Base-by-base conservation (phyloP, 2,888 invertebrate genomes). In the Pseudanteris insignis region DNA sequence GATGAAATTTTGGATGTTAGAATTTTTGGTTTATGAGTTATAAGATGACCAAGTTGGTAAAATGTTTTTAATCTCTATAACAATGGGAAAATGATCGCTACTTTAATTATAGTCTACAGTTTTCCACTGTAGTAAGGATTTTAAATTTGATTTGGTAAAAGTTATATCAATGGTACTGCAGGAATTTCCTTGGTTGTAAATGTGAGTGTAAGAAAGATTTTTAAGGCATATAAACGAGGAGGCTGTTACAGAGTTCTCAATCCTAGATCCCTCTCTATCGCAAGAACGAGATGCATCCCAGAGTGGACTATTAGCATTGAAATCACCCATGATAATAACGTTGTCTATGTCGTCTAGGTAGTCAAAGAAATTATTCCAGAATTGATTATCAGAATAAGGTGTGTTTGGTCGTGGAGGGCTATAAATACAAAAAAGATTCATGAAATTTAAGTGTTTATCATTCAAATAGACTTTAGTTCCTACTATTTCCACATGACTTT, bases 301-400 rank as follows among this genome's bases (percentile, higher is more conserved):
- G 3, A 33, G 1, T 6, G 44, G 25, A 15, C 13, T 43, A n/a
- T 43, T 43, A 11, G 32, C 32, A 13, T 43, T 43, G 11, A 43
- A 43, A n/a, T 43, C 43, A 5, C 43, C 43, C 8, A 32, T 1
- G 18, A 43, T 12, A 29, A 43, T 8, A 15, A 1, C 1, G 9
- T 32, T 1, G 6, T 36, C 21, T 4, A n/a, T 21, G 1, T 18
- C 6, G n/a, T 18, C 4, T 2, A 36, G n/a, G 6, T 12, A 36
- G 2, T 2, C 0, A 10, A 36, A 36, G 11, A 36, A 36, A 2
- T 11, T n/a, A 6, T 4, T 21, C 34, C 34, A 30, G 9, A 30
- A 30, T 12, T n/a, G 12, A 11, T 10, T 2, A 11, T 4, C 11
- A 2, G 30, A 11, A 30, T 30, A 7, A n/a, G 5, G 5, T 3